A percentile compares a stretch with the other conserved stretches of the same genome.
Evolutionary conservation across 2,113 vertebrate genomes (phyloP).

Genomic region (human (Homo sapiens)): DNA sequence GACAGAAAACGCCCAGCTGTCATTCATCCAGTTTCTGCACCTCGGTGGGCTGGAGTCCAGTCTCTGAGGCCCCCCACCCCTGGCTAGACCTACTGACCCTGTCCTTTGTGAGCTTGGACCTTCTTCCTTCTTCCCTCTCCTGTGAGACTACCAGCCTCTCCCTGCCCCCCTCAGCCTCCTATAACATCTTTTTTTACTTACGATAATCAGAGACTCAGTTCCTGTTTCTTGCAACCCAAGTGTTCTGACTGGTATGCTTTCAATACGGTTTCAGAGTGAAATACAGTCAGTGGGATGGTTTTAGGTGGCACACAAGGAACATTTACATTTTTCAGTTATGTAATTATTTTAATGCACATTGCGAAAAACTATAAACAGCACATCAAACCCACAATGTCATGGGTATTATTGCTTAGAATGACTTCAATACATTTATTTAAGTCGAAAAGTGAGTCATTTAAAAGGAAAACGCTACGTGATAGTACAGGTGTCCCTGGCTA

Average conservation of each 20-base stretch:
- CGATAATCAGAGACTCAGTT: not conserved
- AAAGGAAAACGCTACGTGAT: not conserved
- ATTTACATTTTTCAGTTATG: slow-evolving; percentile 28
- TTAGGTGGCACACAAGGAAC: not conserved
- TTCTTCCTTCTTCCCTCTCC: not conserved
- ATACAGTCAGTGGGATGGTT: not conserved
- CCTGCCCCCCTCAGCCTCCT: not conserved
- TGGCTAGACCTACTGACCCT: not conserved
- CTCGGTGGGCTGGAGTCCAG: not conserved
- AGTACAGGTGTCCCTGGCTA: not conserved
- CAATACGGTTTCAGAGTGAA: not conserved
- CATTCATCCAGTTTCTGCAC: not conserved
- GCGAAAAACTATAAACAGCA: slow-evolving; percentile 41
- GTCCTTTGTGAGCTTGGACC: not conserved
- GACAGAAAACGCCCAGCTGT: not conserved
- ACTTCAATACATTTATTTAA: not conserved
- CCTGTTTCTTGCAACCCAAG: not conserved
- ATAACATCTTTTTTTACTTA: not conserved
- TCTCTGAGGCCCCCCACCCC: not conserved
- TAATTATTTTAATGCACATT: slow-evolving; percentile 34
- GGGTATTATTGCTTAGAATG: not conserved
- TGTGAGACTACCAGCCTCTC: not conserved
- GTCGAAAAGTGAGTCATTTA: slow-evolving; percentile 34
- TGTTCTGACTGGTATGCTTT: not conserved
- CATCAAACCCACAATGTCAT: slow-evolving; percentile 40